A percentile compares a stretch with the other conserved stretches of the same genome.
phyloP scores from a whole-genome alignment of 2,888 invertebrate genomes.

The Cheiracanthium punctorium region DNA sequence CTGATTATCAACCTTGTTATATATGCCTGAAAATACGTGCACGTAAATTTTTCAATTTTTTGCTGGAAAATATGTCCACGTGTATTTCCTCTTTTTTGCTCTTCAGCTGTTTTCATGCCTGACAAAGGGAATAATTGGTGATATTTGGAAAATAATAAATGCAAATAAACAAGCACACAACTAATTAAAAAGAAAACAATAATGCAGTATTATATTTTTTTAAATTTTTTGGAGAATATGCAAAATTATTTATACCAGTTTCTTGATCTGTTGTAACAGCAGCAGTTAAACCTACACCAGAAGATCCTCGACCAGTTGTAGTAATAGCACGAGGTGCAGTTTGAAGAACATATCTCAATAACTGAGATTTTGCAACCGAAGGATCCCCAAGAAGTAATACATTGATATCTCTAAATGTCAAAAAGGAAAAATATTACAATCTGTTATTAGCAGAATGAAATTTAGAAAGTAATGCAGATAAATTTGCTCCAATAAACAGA shows the following conservation, averaged over 20 bases:
- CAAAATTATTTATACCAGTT: slow-evolving; percentile 82
- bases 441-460: too few species aligned
- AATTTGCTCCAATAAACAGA: too few species aligned
- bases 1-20: too few species aligned
- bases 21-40: too few species aligned
- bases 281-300: slow-evolving; percentile 98
- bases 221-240: background rate
- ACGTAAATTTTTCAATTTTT: too few species aligned
- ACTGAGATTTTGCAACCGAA: slow-evolving; percentile 98
- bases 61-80: too few species aligned
- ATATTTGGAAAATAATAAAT: background rate
- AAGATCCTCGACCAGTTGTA: slow-evolving; percentile 97
- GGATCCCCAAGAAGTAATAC: slow-evolving; percentile 97
- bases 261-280: slow-evolving; percentile 98
- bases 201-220: background rate
- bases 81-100: too few species aligned
- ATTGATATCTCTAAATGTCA: slow-evolving; percentile 87
- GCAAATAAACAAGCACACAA: background rate
- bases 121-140: too few species aligned
- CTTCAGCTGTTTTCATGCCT: too few species aligned
- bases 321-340: slow-evolving; percentile 97
- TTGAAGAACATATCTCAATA: slow-evolving; percentile 92
- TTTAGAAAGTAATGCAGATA: too few species aligned
- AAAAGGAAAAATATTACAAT: too few species aligned
- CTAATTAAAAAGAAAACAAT: background rate